Evolutionary conservation across 2,113 vertebrate species (phyloP), one percentile per base, ranked within the genome.

Genomic region (Melanotaenia duboulayi): DNA sequence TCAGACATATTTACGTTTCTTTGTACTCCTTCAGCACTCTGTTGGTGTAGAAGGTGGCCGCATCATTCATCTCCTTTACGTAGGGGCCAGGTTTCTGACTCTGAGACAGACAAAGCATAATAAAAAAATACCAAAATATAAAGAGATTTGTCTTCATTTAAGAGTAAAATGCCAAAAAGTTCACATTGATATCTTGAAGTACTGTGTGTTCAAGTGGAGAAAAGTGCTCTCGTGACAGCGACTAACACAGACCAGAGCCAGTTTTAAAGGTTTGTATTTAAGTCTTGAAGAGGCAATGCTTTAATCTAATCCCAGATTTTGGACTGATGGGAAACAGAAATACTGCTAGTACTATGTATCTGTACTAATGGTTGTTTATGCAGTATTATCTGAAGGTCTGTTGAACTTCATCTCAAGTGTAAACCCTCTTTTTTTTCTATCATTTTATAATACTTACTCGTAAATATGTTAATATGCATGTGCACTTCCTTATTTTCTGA

Each of bases 41-140:
- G 95, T 99, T 99, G 84, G 98, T 99, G 91, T 99, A 99, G 92
- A 99, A 99, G 59, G 95, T 97, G 79, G 97, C 98, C 4, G 97
- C 95, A 61, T 99, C 97, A 14, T 97, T 98, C 98, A 99, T 98
- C 95, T 99, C 98, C 92, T 99, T 99, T 91, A 99, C 97, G 82
- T 97, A 99, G 44, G 96, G 97, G 50, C 96, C 97, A 12, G 98
- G 98, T 90, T 97, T 99, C 83, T 96, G 96, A 89, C 93, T 93
- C 98, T 99, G 89, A 84, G 70, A 65, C 23, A 48, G 51, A 3
- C 20, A 80, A 49, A 85, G 64, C 3, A 28, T 28, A 28, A 73
- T 20, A 44, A 8, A 80, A 80, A 65, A 19, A 12, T 44, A 11
- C 19, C 35, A 46, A 75, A n/a, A 2, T 35, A 44, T 14, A 22